Evolutionary conservation across 2,888 invertebrate genomes (phyloP).

Genomic region (Drosophila neutralis): DNA sequence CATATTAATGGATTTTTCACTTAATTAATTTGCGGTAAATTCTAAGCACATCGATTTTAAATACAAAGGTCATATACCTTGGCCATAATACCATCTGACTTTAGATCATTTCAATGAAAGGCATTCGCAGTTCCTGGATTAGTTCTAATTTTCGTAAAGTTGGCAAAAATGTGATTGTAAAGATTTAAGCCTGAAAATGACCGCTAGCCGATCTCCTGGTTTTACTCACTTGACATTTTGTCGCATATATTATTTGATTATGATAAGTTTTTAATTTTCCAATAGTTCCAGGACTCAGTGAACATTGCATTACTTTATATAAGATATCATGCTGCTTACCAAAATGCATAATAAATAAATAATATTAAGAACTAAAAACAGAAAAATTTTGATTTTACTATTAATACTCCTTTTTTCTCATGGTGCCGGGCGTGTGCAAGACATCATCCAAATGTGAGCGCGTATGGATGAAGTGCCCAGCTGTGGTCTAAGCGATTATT

Average conservation of each 20-base stretch:
- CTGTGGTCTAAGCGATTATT: constrained; percentile 64
- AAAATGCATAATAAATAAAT: background rate
- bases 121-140: background rate
- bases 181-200: background rate
- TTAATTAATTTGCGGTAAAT: constrained; percentile 17
- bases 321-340: background rate
- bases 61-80: constrained; percentile 16
- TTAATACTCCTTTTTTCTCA: background rate
- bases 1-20: constrained; percentile 25
- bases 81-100: background rate
- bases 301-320: background rate
- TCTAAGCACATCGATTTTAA: constrained; percentile 41
- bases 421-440: constrained; percentile 67
- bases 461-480: constrained; percentile 50
- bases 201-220: background rate
- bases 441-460: constrained; percentile 58
- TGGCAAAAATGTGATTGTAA: background rate
- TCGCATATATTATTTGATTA: background rate
- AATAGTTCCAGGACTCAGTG: background rate
- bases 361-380: background rate
- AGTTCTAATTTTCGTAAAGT: background rate
- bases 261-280: background rate
- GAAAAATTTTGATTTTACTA: background rate
- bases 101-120: background rate
- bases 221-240: background rate